A percentile compares a stretch with the other conserved stretches of the same genome.
Evolutionary conservation across 2,888 invertebrate species (phyloP).

Genomic region (Troides helena): DNA sequence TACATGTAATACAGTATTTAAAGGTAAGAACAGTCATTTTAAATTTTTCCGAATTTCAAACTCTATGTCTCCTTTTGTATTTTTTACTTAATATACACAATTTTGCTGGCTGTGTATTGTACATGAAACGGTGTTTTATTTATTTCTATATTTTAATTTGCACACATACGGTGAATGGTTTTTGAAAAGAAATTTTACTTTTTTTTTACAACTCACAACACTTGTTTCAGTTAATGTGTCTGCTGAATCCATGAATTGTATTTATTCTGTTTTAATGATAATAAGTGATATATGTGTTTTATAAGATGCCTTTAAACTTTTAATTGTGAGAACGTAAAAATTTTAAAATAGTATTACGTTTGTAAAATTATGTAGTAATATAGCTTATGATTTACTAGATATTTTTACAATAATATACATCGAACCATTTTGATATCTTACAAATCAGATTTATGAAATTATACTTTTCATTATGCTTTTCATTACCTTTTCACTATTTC

Average conservation of each 20-base stretch:
- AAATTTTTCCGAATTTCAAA: background rate
- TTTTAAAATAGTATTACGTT: background rate
- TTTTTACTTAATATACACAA: constrained; percentile 1
- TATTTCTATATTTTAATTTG: background rate
- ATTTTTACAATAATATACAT: background rate
- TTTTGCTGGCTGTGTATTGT: background rate
- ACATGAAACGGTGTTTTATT: constrained; percentile 1
- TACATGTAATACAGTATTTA: constrained; percentile 8
- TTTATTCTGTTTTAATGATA: too few species aligned
- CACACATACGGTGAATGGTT: background rate
- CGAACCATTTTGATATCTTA: background rate
- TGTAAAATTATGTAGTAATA: background rate
- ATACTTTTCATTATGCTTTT: background rate
- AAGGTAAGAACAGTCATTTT: background rate
- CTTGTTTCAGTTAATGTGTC: too few species aligned
- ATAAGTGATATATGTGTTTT: too few species aligned
- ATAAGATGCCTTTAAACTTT: too few species aligned
- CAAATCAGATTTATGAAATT: background rate
- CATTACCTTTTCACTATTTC: background rate
- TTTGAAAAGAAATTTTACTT: background rate
- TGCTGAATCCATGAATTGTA: too few species aligned
- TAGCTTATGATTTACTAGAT: background rate
- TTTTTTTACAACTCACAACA: too few species aligned
- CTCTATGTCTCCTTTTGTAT: background rate
- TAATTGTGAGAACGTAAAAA: too few species aligned